Percentiles rank a stretch among this genome's conserved stretches.
Evolutionary conservation across 2,113 vertebrate species (phyloP).

Genomic region (Rhinolophus ferrumequinum): DNA sequence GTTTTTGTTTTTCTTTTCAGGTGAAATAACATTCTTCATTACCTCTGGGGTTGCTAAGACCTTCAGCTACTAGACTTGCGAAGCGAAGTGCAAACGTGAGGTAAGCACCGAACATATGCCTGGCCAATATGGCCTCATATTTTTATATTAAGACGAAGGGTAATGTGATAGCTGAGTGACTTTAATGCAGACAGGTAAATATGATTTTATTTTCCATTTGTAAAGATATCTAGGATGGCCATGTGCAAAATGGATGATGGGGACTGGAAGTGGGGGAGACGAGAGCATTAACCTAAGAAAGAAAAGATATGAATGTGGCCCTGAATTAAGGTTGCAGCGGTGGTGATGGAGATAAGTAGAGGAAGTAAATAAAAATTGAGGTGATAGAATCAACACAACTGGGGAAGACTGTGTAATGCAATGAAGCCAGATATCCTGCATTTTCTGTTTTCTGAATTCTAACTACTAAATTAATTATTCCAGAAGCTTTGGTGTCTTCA

Average conservation of each 20-base stretch:
- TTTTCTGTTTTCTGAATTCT: background rate
- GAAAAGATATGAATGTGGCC: background rate
- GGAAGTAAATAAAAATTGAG: background rate
- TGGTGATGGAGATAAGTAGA: background rate
- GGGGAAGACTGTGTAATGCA: background rate
- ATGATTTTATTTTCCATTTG: background rate
- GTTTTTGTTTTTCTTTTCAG: background rate
- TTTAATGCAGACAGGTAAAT: background rate
- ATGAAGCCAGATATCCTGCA: background rate
- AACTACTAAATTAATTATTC: conserved; percentile 8
- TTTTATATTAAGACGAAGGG: background rate
- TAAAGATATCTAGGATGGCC: background rate
- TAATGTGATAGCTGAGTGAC: background rate
- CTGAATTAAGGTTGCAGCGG: background rate
- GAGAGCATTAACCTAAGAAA: background rate
- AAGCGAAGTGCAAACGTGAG: background rate
- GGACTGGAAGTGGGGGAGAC: background rate
- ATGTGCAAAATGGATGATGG: background rate
- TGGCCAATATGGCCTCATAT: background rate
- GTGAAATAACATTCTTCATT: background rate
- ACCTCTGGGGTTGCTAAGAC: background rate
- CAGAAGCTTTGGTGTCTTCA: background rate
- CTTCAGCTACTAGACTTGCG: background rate
- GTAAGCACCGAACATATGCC: background rate
- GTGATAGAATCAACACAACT: background rate